Conservation (phyloP, 2,797 vertebrate genomes). For the Hydrophis major region DNA sequence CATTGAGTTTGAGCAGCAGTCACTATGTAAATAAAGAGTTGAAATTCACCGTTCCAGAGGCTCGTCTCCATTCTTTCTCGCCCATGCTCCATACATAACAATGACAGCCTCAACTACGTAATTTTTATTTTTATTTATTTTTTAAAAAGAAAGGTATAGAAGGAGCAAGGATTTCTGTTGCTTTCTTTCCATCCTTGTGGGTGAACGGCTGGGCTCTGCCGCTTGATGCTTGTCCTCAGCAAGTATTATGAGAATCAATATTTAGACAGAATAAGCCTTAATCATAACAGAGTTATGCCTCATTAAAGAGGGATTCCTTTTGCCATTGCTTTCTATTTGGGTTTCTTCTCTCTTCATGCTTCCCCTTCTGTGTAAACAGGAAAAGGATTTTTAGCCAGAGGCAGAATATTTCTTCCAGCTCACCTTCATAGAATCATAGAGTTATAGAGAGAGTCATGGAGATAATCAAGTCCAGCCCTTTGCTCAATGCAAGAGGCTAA, state of each 20-base stretch:
- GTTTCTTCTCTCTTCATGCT: constrained; percentile 2
- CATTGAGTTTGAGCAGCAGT: too few species aligned
- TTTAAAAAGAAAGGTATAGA: constrained; percentile 29
- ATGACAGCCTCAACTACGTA: constrained; percentile 37
- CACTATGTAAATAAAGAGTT: too few species aligned
- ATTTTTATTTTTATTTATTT: constrained; percentile 58
- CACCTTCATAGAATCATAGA: background rate
- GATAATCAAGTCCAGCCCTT: background rate
- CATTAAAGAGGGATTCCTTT: constrained; percentile 70
- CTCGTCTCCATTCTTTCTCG: too few species aligned
- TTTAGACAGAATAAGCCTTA: constrained; percentile 70
- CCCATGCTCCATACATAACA: too few species aligned
- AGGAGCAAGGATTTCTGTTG: constrained; percentile 18
- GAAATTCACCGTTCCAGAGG: too few species aligned
- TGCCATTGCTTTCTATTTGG: constrained; percentile 29
- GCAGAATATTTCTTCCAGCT: background rate
- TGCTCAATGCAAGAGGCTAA: background rate
- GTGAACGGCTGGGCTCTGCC: constrained; percentile 60
- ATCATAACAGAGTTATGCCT: constrained; percentile 69
- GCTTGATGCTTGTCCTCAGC: constrained; percentile 48
- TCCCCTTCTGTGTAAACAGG: constrained; percentile 43
- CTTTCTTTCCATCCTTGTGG: constrained; percentile 57
- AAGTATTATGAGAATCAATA: constrained; percentile 72
- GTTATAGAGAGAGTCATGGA: background rate
- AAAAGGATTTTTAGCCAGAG: constrained; percentile 23